Percentiles rank a stretch among this genome's conserved stretches.
These are phyloP conservation scores for Pseudochromis fuscus DNA, from an alignment of 2,797 vertebrate genomes.

Conservation along the genomic window DNA sequence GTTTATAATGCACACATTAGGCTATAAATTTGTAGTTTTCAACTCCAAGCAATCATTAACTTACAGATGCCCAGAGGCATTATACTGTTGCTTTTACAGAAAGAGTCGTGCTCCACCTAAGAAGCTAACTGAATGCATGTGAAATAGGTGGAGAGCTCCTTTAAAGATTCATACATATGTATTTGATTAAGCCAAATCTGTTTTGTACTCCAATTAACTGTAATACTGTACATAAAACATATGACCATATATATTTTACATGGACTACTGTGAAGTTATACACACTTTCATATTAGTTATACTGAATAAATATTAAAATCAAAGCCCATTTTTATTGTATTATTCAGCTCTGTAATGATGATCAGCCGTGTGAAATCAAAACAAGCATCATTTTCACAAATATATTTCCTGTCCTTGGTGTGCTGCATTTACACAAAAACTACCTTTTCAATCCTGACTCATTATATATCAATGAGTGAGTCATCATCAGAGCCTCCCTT, in stretches of 20 bases:
- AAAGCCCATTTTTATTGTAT: neutral
- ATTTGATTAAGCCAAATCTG: neutral
- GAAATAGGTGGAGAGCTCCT: neutral
- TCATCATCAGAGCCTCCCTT: slow-evolving; percentile 53
- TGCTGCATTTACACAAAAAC: slow-evolving; percentile 26
- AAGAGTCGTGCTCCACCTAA: neutral
- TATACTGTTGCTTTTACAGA: neutral
- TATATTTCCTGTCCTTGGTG: slow-evolving; percentile 7
- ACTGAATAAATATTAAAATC: too few species aligned
- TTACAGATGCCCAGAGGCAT: neutral
- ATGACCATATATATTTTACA: too few species aligned
- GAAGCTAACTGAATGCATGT: neutral
- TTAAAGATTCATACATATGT: neutral
- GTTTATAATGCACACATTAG: neutral
- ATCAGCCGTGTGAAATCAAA: slow-evolving; percentile 23
- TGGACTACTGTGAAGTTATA: too few species aligned
- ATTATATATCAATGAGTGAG: slow-evolving; percentile 52
- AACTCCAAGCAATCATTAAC: neutral
- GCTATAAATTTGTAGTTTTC: neutral
- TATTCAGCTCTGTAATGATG: slow-evolving; percentile 7
- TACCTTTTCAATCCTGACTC: slow-evolving; percentile 35
- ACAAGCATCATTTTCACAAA: slow-evolving; percentile 20
- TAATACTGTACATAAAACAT: neutral
- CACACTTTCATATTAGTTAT: too few species aligned
- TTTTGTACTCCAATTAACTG: neutral